Base-by-base conservation (phyloP, 2,888 invertebrate species). In the Nomada ruficornis region DNA sequence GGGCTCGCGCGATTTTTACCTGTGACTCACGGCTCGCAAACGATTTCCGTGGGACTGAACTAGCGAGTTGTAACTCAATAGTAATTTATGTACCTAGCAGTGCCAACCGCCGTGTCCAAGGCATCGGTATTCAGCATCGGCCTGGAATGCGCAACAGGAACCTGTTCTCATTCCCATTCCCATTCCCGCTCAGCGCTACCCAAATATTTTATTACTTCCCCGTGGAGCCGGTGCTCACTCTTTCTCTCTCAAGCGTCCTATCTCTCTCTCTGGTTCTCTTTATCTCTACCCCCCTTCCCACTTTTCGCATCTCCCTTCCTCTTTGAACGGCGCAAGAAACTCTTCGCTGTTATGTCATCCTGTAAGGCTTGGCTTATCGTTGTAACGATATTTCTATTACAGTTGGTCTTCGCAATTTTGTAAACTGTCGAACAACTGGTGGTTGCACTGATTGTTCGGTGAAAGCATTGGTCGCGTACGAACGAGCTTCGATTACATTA, bases 81-180 rank as follows among this genome's bases (percentile, higher is more conserved):
- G 86, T 88, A 90, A 90, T 90, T 91, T 87, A 88, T 89, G 89
- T 88, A 83, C 86, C 85, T 85, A 88, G 84, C 81, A 86, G 84
- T 83, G 88, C 80, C 88, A 89, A 89, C 87, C 88, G 87, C 86
- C 86, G 85, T 89, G 86, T 89, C 88, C 82, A 85, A 83, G 80
- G 86, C 82, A 85, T 88, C 86, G 88, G 89, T 87, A 89, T 91
- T 90, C 89, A 88, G 87, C 86, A 91, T 89, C 88, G 89, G 89
- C 87, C 91, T 89, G 91, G 91, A 92, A 92, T 91, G 89, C 89
- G 89, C 90, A 88, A 90, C 89, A 87, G 89, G 89, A 92, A 92
- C 92, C 91, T 91, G 91, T 92, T 91, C 86, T 86, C 86, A 88
- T 89, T 89, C 89, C 85, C 89, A 89, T 90, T 90, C 88, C 88